Conservation (phyloP, 2,888 invertebrate species). For the Geotrupes spiniger region DNA sequence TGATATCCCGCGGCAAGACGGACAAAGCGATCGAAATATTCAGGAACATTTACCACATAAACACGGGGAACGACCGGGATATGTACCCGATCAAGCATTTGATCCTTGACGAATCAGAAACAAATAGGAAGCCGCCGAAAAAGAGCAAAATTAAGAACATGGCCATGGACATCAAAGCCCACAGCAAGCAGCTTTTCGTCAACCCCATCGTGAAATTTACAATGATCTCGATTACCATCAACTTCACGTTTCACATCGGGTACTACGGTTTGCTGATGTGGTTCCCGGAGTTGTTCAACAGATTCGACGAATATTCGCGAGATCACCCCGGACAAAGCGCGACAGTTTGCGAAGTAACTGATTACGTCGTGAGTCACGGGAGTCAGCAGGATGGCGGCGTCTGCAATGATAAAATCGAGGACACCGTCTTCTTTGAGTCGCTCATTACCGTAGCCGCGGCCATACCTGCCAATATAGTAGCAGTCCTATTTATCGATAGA, state of each 20-base stretch:
- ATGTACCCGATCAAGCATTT: slow-evolving; percentile 75
- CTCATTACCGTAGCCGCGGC: slow-evolving; percentile 84
- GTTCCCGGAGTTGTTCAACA: slow-evolving; percentile 93
- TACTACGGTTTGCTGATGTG: slow-evolving; percentile 97
- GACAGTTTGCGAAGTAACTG: slow-evolving; percentile 73
- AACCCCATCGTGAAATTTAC: slow-evolving; percentile 82
- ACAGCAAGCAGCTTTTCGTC: slow-evolving; percentile 77
- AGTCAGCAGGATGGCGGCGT: slow-evolving; percentile 58
- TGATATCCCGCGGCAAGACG: slow-evolving; percentile 74
- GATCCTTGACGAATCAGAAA: slow-evolving; percentile 56
- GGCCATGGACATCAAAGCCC: slow-evolving; percentile 73
- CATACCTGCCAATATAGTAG: slow-evolving; percentile 80
- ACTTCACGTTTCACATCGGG: slow-evolving; percentile 91
- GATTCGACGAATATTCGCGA: slow-evolving; percentile 77
- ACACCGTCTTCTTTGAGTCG: slow-evolving; percentile 80
- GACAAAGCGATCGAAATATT: slow-evolving; percentile 81
- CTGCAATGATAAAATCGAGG: slow-evolving; percentile 72
- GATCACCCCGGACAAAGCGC: slow-evolving; percentile 65
- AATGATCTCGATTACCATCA: slow-evolving; percentile 80
- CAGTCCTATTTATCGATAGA: slow-evolving; percentile 78
- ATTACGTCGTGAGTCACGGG: slow-evolving; percentile 67
- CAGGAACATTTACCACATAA: slow-evolving; percentile 75
- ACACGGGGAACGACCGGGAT: slow-evolving; percentile 72
- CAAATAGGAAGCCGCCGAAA: slow-evolving; percentile 51
- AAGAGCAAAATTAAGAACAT: slow-evolving; percentile 71